Conservation (phyloP, 2,888 invertebrate species). For the Monoplex corrugatus region DNA sequence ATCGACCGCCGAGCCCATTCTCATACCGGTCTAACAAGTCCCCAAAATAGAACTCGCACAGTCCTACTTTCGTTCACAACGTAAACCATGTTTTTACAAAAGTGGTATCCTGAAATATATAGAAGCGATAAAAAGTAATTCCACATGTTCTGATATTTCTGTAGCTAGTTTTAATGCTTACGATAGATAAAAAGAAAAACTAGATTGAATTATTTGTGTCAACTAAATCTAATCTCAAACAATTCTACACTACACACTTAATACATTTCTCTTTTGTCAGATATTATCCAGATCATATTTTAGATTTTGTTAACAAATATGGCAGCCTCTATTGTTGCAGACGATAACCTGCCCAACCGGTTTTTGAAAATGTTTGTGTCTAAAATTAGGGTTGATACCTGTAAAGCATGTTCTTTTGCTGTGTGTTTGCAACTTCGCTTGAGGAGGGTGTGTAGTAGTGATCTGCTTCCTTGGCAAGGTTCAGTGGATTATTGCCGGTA, state of each 20-base stretch:
- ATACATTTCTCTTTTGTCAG: background rate
- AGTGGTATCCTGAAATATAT: background rate
- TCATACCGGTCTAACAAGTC: constrained; percentile 45
- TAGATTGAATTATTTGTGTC: too few species aligned
- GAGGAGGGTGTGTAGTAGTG: constrained; percentile 40
- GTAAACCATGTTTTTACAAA: background rate
- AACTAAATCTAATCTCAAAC: too few species aligned
- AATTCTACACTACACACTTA: too few species aligned
- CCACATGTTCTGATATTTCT: background rate
- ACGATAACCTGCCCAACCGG: constrained; percentile 45
- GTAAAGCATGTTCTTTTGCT: constrained; percentile 38
- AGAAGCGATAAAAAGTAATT: background rate
- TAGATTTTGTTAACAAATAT: background rate
- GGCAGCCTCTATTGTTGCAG: constrained; percentile 8
- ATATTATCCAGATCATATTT: background rate
- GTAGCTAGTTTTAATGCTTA: background rate
- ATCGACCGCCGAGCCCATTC: background rate
- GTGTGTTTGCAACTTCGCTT: background rate
- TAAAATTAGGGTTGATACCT: constrained; percentile 33
- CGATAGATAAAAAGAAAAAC: background rate
- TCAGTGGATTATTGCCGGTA: background rate
- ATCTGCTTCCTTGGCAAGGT: background rate
- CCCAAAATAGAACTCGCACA: constrained; percentile 3
- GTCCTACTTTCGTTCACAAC: constrained; percentile 15
- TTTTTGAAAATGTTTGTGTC: constrained; percentile 38